phyloP scores from a whole-genome alignment of 2,888 invertebrate species.

The Dynastes grantii region DNA sequence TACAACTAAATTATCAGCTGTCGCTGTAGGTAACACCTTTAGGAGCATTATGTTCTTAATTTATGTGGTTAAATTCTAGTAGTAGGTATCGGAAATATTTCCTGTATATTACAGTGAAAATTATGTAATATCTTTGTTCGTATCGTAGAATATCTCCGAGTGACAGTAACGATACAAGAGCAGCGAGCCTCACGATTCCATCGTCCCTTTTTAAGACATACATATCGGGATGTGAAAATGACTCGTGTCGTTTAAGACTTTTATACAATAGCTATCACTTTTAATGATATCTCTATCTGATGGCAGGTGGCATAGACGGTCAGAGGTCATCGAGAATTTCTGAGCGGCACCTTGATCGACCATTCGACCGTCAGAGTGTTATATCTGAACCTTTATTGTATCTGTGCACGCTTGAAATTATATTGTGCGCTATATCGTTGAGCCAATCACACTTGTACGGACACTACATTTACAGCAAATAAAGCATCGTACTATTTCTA shows the following conservation, averaged over 20 bases:
- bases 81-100: not conserved
- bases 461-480: conserved; percentile 8
- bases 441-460: conserved; percentile 33
- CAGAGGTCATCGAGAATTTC: conserved; percentile 63
- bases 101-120: not conserved
- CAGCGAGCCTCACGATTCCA: conserved; percentile 5
- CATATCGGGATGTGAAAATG: conserved; percentile 48
- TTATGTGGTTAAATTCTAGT: not conserved
- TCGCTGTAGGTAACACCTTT: too few relatives aligned
- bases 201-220: conserved; percentile 36
- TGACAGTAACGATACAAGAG: conserved; percentile 30
- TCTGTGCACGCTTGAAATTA: conserved; percentile 38
- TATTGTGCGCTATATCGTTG: conserved; percentile 27
- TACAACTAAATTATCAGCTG: too few relatives aligned
- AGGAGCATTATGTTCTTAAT: too few relatives aligned
- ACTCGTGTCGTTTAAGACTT: conserved; percentile 50
- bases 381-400: conserved; percentile 33
- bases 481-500: not conserved
- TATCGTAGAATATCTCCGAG: conserved; percentile 7
- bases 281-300: conserved; percentile 67
- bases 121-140: conserved; percentile 1
- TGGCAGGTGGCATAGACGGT: conserved; percentile 66
- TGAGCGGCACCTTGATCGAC: conserved; percentile 57
- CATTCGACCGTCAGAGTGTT: conserved; percentile 33
- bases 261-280: conserved; percentile 62